Evolutionary conservation across 2,113 vertebrate genomes (phyloP).

Genomic region (Sander vitreus): DNA sequence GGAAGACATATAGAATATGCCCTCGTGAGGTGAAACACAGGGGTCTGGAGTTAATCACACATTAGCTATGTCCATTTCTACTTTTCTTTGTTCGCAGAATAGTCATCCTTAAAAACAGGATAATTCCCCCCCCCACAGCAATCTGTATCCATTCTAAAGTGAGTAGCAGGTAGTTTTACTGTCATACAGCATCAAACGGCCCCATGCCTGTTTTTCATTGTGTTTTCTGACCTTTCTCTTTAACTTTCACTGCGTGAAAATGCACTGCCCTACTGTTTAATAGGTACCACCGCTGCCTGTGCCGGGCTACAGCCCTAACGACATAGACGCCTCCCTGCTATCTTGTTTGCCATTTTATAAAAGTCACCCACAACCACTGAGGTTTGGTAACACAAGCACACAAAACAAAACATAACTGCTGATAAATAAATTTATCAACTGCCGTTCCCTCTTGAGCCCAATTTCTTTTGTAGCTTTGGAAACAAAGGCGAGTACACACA

Average conservation of each 20-base stretch:
- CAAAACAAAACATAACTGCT: constrained; percentile 52
- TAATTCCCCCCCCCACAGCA: neutral
- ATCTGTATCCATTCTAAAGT: constrained; percentile 31
- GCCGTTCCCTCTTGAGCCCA: constrained; percentile 50
- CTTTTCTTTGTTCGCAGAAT: constrained; percentile 4
- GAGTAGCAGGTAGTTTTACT: constrained; percentile 46
- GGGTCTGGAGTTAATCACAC: constrained; percentile 7
- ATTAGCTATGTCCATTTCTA: neutral
- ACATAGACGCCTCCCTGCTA: constrained; percentile 53
- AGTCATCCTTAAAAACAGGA: neutral
- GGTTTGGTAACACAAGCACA: constrained; percentile 22
- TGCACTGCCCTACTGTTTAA: constrained; percentile 70
- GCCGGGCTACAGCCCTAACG: constrained; percentile 38
- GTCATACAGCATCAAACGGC: constrained; percentile 40
- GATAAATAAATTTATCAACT: constrained; percentile 59
- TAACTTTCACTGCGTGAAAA: constrained; percentile 70
- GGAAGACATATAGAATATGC: neutral
- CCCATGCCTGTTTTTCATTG: constrained; percentile 44
- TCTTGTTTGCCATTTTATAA: constrained; percentile 59
- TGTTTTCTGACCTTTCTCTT: constrained; percentile 72
- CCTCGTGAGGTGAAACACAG: neutral
- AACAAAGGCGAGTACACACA: constrained; percentile 20
- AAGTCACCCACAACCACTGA: constrained; percentile 41
- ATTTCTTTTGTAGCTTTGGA: constrained; percentile 38
- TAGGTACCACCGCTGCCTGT: constrained; percentile 50